A percentile compares a stretch with the other conserved stretches of the same genome.
phyloP scores from a whole-genome alignment of 2,888 invertebrate genomes.

The Apotomis betuletana region DNA sequence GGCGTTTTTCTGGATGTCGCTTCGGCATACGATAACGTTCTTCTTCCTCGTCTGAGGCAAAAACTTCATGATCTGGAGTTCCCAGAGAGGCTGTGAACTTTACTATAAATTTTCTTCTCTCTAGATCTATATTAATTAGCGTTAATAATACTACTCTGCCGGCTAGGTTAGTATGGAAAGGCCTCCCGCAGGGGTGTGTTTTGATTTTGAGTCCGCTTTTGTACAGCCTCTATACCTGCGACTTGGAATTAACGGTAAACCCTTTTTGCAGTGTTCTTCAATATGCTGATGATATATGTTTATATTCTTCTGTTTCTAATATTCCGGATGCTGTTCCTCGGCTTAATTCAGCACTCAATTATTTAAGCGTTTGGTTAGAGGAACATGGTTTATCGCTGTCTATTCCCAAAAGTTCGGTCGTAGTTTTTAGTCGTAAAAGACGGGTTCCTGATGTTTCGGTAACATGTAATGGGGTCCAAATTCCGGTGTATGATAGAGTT shows the following conservation, averaged over 20 bases:
- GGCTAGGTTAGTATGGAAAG: slow-evolving; percentile 44
- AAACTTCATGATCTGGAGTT: slow-evolving; percentile 42
- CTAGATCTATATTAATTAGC: slow-evolving; percentile 37
- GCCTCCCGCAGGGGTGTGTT: slow-evolving; percentile 48
- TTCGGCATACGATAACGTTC: slow-evolving; percentile 49
- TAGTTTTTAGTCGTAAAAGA: slow-evolving; percentile 42
- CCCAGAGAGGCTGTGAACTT: not conserved
- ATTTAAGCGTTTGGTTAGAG: slow-evolving; percentile 18
- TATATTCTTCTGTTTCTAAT: slow-evolving; percentile 34
- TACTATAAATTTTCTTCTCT: not conserved
- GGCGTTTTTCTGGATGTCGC: slow-evolving; percentile 49
- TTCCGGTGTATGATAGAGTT: not conserved
- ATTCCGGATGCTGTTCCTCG: not conserved
- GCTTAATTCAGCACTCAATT: slow-evolving; percentile 29
- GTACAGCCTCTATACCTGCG: slow-evolving; percentile 45
- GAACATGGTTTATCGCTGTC: slow-evolving; percentile 43
- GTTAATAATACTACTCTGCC: slow-evolving; percentile 14
- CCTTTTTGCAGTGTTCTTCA: slow-evolving; percentile 44
- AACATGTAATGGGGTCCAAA: slow-evolving; percentile 1
- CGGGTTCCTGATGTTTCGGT: slow-evolving; percentile 25
- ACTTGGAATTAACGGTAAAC: slow-evolving; percentile 39
- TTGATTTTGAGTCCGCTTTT: slow-evolving; percentile 45
- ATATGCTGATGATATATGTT: slow-evolving; percentile 48
- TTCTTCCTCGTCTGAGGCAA: slow-evolving; percentile 44
- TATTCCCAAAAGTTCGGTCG: slow-evolving; percentile 39